Percentiles rank a stretch among this genome's conserved stretches.
These are phyloP conservation scores for Pseudonaja textilis DNA, from an alignment of 2,113 vertebrate species.

Conservation along the genomic window DNA sequence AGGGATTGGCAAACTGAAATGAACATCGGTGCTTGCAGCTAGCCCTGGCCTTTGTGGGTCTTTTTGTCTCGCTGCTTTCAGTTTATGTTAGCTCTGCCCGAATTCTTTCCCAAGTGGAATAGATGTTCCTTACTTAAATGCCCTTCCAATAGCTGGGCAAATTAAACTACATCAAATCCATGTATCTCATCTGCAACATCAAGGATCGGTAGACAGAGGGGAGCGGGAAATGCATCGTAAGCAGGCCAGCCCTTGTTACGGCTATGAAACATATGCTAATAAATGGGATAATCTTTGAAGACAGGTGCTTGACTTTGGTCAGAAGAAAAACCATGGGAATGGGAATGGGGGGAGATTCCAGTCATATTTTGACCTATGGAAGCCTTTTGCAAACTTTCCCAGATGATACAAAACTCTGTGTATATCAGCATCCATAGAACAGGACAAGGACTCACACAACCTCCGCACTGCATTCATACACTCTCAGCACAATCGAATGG, in stretches of 20 bases:
- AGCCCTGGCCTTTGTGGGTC: background rate
- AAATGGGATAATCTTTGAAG: background rate
- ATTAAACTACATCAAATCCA: background rate
- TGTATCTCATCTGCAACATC: background rate
- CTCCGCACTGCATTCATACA: background rate
- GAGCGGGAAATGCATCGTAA: background rate
- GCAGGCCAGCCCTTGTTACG: background rate
- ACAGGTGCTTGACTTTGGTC: background rate
- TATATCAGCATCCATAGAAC: background rate
- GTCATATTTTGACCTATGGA: background rate
- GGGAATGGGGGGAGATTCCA: background rate
- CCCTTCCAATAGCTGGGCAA: background rate
- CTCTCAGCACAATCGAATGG: background rate
- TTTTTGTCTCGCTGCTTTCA: background rate
- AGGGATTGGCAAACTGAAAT: background rate
- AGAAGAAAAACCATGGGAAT: background rate
- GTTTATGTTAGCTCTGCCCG: background rate
- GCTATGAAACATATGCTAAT: background rate
- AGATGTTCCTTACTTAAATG: background rate
- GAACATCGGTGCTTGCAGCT: background rate
- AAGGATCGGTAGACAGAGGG: background rate
- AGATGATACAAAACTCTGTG: background rate
- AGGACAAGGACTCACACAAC: no score
- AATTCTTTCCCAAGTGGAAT: background rate
- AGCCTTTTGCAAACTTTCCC: background rate